Evolutionary conservation across 2,888 invertebrate genomes (phyloP).

Genomic region (Lasius platythorax): DNA sequence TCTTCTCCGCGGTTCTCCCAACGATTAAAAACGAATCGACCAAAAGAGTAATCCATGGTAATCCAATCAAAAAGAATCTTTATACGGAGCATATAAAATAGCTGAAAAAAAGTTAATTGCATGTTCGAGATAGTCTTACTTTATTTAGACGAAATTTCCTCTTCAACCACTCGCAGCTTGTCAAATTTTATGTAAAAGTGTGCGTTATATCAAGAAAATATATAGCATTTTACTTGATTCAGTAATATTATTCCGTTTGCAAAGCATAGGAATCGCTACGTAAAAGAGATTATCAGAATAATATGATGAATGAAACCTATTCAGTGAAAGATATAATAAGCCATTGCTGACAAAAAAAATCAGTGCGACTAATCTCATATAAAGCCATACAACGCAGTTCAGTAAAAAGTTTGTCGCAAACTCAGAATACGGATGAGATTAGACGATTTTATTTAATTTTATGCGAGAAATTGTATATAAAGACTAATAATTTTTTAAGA

Average conservation of each 20-base stretch:
- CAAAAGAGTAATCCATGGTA: conserved; percentile 74
- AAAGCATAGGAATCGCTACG: neutral
- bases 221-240: neutral
- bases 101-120: neutral
- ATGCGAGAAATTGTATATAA: neutral
- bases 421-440: neutral
- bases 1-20: conserved; percentile 68
- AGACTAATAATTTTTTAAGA: neutral
- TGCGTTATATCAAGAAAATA: neutral
- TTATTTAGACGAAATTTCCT: neutral
- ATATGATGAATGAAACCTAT: conserved; percentile 23
- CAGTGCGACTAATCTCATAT: neutral
- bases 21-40: conserved; percentile 79
- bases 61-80: conserved; percentile 61
- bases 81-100: conserved; percentile 28
- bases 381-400: neutral
- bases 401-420: neutral
- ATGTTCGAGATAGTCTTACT: neutral
- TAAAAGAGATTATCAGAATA: conserved; percentile 14
- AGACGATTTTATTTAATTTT: neutral
- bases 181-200: neutral
- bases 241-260: neutral
- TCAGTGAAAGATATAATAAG: conserved; percentile 51
- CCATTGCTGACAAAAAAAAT: conserved; percentile 53
- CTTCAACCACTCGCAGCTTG: neutral